Evolutionary conservation across 2,113 vertebrate genomes (phyloP), one percentile per base, ranked within the genome.

Genomic region (Dunckerocampus dactyliophorus): DNA sequence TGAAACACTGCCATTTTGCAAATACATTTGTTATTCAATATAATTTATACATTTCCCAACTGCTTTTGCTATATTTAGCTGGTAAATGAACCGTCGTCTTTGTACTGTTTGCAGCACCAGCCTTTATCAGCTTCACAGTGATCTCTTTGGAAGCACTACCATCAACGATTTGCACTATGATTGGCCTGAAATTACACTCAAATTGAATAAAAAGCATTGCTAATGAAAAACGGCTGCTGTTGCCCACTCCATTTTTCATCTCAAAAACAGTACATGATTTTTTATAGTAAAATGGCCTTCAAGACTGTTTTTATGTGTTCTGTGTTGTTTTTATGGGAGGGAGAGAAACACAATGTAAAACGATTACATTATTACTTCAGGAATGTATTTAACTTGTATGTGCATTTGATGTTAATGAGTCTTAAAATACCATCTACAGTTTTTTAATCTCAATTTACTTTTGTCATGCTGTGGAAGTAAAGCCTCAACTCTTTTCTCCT

Each of bases 401-500:
- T 43, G 39, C 39, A 13, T 14, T 43, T 43, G 13, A 43, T 43
- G 6, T 14, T 43, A 14, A 43, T 14, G 28, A 17, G 61, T 55
- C 56, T 16, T 56, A 1, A 51, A n/a, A 43, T 37, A 54, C 50
- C 53, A 56, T 0, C 48, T 17, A 28, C 6, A 9, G 42, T 65
- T 67, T 52, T 62, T 31, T 46, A 46, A 54, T 16, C 4, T 31
- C 16, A 20, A 49, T 13, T 42, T 10, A 47, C 6, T 61, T 7
- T 65, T 48, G 7, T 46, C 53, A 56, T 42, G 12, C 24, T 57
- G 48, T 58, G 15, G 28, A 60, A 55, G 67, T 58, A 51, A 72
- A 74, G 76, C 52, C 9, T 55, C 4, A 43, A 49, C 48, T 28
- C 19, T 49, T 51, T 65, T 70, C 51, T 60, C 14, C 51, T 52